Evolutionary conservation across 2,113 vertebrate species (phyloP).

Genomic region (Ceyx margarethae): DNA sequence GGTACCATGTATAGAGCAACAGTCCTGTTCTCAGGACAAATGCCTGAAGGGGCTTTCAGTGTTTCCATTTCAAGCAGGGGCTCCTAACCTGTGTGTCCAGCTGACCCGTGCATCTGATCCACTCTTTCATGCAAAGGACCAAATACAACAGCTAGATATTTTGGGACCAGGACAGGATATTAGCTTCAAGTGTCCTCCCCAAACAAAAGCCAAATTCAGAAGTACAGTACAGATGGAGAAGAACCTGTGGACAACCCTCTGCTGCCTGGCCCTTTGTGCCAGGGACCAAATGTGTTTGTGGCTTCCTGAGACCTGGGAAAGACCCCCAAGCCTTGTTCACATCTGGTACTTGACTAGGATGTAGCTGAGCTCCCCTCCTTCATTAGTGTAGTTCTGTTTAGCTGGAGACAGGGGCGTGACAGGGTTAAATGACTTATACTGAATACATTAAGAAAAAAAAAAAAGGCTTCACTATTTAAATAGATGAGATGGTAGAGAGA

Average conservation of each 20-base stretch:
- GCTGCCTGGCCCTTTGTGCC: background rate
- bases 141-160: background rate
- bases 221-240: background rate
- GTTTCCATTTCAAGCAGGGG: background rate
- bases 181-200: background rate
- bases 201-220: background rate
- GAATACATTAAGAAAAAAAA: background rate
- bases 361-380: background rate
- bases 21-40: background rate
- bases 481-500: background rate
- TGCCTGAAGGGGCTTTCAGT: background rate
- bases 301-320: background rate
- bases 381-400: background rate
- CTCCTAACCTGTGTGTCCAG: background rate
- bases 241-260: background rate
- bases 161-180: constrained; percentile 1
- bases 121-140: background rate
- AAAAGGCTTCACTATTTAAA: background rate
- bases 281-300: background rate
- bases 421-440: background rate
- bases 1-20: background rate
- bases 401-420: background rate
- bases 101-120: background rate
- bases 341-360: background rate
- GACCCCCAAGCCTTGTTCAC: background rate